These are phyloP conservation scores for Sebastes minor DNA, from an alignment of 2,797 vertebrate genomes.

Conservation along the genomic window DNA sequence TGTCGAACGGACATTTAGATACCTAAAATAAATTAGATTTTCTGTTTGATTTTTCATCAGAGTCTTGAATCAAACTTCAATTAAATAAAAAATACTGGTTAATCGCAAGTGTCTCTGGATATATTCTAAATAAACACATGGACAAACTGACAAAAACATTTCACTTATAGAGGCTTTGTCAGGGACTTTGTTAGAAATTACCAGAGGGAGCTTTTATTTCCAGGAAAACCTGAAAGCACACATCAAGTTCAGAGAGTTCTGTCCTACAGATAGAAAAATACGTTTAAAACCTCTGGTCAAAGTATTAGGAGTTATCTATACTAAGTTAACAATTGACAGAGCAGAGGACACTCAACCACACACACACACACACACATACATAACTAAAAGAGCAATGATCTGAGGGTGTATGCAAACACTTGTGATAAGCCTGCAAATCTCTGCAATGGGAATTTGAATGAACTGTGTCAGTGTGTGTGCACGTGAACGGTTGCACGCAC, in stretches of 20 bases:
- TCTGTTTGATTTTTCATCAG: not conserved
- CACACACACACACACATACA: not conserved
- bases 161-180: not conserved
- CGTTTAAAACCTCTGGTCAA: conserved; percentile 64
- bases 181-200: not conserved
- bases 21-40: not conserved
- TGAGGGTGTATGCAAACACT: conserved; percentile 46
- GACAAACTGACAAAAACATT: not conserved
- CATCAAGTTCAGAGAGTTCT: conserved; percentile 50
- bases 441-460: conserved; percentile 5
- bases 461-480: not conserved
- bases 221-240: conserved; percentile 1
- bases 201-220: not conserved
- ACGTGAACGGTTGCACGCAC: not conserved
- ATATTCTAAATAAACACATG: not conserved
- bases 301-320: conserved; percentile 72
- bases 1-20: conserved; percentile 2
- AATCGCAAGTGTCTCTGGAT: not conserved
- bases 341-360: conserved; percentile 38
- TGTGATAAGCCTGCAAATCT: conserved; percentile 53
- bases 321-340: conserved; percentile 71
- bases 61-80: not conserved
- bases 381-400: conserved; percentile 53
- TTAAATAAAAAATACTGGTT: no score
- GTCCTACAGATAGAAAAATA: conserved; percentile 28